These are phyloP conservation scores for Maconellicoccus hirsutus DNA, from an alignment of 1,140 invertebrate species.

Conservation along the genomic window DNA sequence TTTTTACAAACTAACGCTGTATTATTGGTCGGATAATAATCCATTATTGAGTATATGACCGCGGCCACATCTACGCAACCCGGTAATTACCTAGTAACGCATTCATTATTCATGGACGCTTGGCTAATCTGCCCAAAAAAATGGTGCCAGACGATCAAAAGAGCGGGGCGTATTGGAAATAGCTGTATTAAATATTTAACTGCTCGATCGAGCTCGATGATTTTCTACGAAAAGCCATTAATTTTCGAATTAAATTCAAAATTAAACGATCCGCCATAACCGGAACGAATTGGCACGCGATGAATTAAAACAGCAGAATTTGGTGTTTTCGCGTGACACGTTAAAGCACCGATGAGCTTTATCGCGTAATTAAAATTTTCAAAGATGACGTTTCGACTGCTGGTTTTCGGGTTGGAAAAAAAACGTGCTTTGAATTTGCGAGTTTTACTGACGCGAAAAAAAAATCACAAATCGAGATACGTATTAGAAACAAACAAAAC, in stretches of 20 bases:
- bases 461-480: too few relatives aligned
- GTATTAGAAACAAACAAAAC: conserved; percentile 12
- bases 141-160: not conserved
- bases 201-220: not conserved
- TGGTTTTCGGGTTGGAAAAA: too few relatives aligned
- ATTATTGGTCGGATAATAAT: not conserved
- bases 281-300: too few relatives aligned
- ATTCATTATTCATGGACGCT: not conserved
- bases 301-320: too few relatives aligned
- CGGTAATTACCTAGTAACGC: not conserved
- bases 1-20: not conserved
- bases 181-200: not conserved
- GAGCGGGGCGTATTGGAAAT: not conserved
- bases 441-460: too few relatives aligned
- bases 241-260: not conserved
- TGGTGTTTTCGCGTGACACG: too few relatives aligned
- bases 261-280: not conserved
- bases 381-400: too few relatives aligned
- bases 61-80: not conserved
- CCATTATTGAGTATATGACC: not conserved
- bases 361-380: too few relatives aligned
- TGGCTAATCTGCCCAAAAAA: not conserved
- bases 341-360: too few relatives aligned
- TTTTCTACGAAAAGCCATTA: not conserved
- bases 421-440: too few relatives aligned